phyloP scores from a whole-genome alignment of 2,888 invertebrate genomes.

The Eupithecia subumbrata region DNA sequence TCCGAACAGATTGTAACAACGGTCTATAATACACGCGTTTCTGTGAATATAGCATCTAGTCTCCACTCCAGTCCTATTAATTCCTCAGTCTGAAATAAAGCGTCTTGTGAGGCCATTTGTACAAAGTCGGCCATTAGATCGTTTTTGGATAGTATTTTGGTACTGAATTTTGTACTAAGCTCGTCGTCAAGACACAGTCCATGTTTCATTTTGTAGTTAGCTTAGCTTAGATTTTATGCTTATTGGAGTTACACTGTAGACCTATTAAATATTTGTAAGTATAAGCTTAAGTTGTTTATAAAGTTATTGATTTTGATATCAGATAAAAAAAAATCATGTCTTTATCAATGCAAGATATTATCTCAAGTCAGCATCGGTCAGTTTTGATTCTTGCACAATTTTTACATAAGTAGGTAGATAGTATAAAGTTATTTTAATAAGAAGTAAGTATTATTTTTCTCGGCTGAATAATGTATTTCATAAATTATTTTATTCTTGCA shows the following conservation, averaged over 20 bases:
- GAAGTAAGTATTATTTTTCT: constrained; percentile 36
- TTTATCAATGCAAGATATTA: constrained; percentile 37
- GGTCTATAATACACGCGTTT: neutral
- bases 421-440: constrained; percentile 45
- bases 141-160: constrained; percentile 76
- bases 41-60: constrained; percentile 22
- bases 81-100: constrained; percentile 34
- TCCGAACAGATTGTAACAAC: neutral
- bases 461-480: constrained; percentile 30
- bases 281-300: constrained; percentile 62
- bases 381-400: constrained; percentile 74
- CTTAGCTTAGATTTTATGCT: constrained; percentile 75
- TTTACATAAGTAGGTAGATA: constrained; percentile 49
- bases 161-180: constrained; percentile 78
- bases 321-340: constrained; percentile 39
- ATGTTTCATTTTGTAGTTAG: constrained; percentile 66
- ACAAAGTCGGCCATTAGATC: constrained; percentile 32
- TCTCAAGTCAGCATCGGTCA: constrained; percentile 43
- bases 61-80: constrained; percentile 29
- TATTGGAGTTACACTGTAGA: constrained; percentile 61
- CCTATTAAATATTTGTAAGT: constrained; percentile 69
- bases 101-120: constrained; percentile 31
- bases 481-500: neutral
- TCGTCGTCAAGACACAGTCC: constrained; percentile 74
- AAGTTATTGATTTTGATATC: constrained; percentile 62